Evolutionary conservation across 2,113 vertebrate genomes (phyloP).

Genomic region (Cottus gobio): DNA sequence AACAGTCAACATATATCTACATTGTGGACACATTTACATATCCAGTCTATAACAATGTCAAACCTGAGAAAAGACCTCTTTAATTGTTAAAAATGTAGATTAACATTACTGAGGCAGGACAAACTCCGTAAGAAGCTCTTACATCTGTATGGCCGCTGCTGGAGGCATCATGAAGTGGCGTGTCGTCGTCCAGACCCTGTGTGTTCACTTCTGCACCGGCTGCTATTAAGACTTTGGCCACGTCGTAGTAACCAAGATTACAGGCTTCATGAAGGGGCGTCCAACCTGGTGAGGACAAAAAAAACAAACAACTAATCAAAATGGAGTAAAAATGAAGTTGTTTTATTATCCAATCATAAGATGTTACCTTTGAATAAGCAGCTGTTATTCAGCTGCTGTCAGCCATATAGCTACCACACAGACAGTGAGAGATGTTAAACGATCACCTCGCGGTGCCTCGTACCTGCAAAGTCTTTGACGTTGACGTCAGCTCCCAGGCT

Average conservation of each 20-base stretch:
- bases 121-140: conserved; percentile 37
- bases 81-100: background rate
- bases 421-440: conserved; percentile 23
- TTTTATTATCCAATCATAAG: conserved; percentile 3
- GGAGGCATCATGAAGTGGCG: conserved; percentile 96
- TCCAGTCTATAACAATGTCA: background rate
- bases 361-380: conserved; percentile 20
- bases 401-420: conserved; percentile 14
- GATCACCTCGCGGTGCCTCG: background rate
- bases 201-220: conserved; percentile 98
- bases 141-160: conserved; percentile 98
- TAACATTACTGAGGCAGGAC: background rate
- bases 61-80: background rate
- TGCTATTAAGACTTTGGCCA: conserved; percentile 96
- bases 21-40: background rate
- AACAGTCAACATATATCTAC: background rate
- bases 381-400: conserved; percentile 14
- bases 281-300: conserved; percentile 86
- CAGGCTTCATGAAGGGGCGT: conserved; percentile 98
- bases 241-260: conserved; percentile 96
- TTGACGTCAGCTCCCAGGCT: conserved; percentile 97
- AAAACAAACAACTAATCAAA: background rate
- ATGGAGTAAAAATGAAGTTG: background rate
- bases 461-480: conserved; percentile 99
- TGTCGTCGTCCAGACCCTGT: conserved; percentile 97